phyloP scores from a whole-genome alignment of 1,140 invertebrate genomes.

The Branchinecta lindahli region DNA sequence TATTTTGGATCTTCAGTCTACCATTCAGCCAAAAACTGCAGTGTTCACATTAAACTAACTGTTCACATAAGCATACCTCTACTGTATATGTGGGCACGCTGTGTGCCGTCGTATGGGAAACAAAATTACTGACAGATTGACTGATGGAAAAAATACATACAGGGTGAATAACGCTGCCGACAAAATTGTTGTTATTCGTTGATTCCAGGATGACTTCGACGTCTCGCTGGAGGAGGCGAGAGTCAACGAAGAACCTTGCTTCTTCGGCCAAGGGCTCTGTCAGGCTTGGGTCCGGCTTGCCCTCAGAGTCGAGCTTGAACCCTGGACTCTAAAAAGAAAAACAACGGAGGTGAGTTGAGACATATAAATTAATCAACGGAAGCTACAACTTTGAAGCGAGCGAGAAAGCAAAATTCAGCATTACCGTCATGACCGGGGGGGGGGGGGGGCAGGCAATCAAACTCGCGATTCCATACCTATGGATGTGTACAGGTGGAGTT shows the following conservation, averaged over 20 bases:
- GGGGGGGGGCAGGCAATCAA: too few species aligned
- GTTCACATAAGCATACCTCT: too few species aligned
- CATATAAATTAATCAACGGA: constrained; percentile 17
- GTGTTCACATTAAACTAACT: too few species aligned
- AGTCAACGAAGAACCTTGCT: constrained; percentile 80
- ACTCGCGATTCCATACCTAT: too few species aligned
- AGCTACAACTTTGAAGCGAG: constrained; percentile 20
- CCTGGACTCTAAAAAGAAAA: constrained; percentile 45
- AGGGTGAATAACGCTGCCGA: constrained; percentile 88
- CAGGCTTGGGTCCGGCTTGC: constrained; percentile 42
- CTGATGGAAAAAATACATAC: constrained; percentile 35
- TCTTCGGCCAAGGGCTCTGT: constrained; percentile 53
- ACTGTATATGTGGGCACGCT: too few species aligned
- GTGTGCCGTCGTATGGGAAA: too few species aligned
- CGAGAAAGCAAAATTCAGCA: too few species aligned
- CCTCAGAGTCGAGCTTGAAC: constrained; percentile 49
- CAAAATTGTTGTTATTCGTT: constrained; percentile 64
- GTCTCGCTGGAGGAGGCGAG: constrained; percentile 75
- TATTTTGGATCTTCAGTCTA: too few species aligned
- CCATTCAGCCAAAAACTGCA: too few species aligned
- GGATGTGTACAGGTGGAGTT: too few species aligned
- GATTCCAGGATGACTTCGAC: constrained; percentile 83
- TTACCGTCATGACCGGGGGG: too few species aligned
- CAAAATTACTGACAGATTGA: too few species aligned
- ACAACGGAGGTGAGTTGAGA: background rate